Evolutionary conservation across 2,113 vertebrate species (phyloP), one percentile per base, ranked within the genome.

Genomic region (Channa maculata): DNA sequence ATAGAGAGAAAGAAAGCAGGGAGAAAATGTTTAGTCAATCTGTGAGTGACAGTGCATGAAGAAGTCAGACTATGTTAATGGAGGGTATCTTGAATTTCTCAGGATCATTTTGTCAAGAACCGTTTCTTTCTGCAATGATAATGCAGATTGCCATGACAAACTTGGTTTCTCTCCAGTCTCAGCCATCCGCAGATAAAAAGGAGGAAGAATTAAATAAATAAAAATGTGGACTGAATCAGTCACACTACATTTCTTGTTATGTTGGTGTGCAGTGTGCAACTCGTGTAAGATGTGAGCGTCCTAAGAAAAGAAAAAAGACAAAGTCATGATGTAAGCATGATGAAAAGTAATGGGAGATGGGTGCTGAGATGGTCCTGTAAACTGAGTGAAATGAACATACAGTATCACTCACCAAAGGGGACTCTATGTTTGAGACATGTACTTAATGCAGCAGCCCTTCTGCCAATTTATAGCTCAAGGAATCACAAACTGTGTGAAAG

Each of bases 21-120:
- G 55, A 78, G 38, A 38, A 79, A 52, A 65, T 60, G 45, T 87
- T 94, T 91, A 91, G 83, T 86, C 13, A 64, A 79, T 76, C 41
- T 70, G 64, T 84, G 83, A 84, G 80, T 78, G 65, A 84, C 68
- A 52, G 53, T 24, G 38, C 77, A 82, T 63, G 46, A 84, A 85
- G 38, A 24, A 83, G 71, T 75, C 59, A 77, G 60, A 89, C 62
- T 66, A 39, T 79, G 70, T 78, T 79, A 83, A 87, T 79, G 51
- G 64, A 67, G 24, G 53, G 49, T 44, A 74, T 80, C 61, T 84
- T 78, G 64, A 79, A 88, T 86, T 67, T 79, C 83, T 84, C 53
- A 58, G 49, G 45, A 80, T 8, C 49, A 45, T 75, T 81, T 83
- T 38, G 60, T 61, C 43, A 50, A 69, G 53, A 75, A 61, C 33